Evolutionary conservation across 2,113 vertebrate species (phyloP), one percentile per base, ranked within the genome.

Genomic region (Mesitornis unicolor): DNA sequence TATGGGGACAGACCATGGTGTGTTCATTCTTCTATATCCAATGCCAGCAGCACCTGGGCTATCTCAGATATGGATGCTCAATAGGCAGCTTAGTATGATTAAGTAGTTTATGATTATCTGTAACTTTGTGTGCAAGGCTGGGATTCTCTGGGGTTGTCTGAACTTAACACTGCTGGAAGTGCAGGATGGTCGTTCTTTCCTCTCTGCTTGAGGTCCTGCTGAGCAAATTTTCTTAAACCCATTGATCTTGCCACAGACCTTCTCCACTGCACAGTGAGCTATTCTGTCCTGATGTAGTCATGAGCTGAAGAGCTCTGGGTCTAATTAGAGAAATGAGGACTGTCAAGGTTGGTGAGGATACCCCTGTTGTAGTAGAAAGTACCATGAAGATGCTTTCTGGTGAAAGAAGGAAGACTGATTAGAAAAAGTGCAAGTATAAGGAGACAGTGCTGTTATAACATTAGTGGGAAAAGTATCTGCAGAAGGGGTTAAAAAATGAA

Each of bases 221-320:
- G 43, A 83, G 33, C 14, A 90, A 56, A 57, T 86, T 65, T 88
- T 47, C 54, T 73, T 31, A 64, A 83, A 83, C 7, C 45, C 18
- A 10, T 28, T 53, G n/a, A 61, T 80, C 45, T 83, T 71, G 7
- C 45, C 36, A 28, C 11, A 31, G 11, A 73, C 24, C 5, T 92
- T 22, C 15, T 25, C 28, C 12, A 2, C 50, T 48, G 24, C 0
- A 0, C 36, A 28, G 18, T 43, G 36, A 61, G 56, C 45, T 69
- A 10, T 29, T 85, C 45, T 76, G 6, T 47, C 21, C 57, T 36
- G 38, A 36, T 65, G 25, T 48, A 12, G 16, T 68, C 31, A 6
- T n/a, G 7, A 73, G 24, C 28, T 64, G 43, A 86, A 83, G 45
- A 61, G 8, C 26, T 31, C 24, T 43, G 1, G 1, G 16, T 80